Evolutionary conservation across 1,140 invertebrate genomes (phyloP).

Genomic region (Drosophila tristis): DNA sequence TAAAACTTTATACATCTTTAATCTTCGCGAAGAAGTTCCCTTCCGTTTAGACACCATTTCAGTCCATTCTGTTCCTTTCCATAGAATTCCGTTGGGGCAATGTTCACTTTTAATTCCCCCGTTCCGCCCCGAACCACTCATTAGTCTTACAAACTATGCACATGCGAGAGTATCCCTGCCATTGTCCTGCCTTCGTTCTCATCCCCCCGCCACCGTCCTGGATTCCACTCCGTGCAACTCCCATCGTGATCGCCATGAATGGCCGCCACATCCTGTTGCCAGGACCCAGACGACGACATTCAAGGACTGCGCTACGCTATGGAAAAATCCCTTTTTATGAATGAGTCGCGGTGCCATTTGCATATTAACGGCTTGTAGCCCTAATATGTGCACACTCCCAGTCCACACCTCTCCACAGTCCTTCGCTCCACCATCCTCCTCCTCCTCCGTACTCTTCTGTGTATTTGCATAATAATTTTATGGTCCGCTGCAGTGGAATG

Average conservation of each 20-base stretch:
- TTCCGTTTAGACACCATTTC: not conserved
- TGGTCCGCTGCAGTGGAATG: conserved; percentile 74
- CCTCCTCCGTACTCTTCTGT: not conserved
- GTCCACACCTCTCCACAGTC: not conserved
- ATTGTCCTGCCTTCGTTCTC: conserved; percentile 25
- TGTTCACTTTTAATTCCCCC: conserved; percentile 38
- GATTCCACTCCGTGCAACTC: conserved; percentile 3
- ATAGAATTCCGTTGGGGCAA: conserved; percentile 9
- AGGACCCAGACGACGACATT: conserved; percentile 36
- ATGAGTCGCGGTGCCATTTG: conserved; percentile 63
- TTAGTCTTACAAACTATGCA: conserved; percentile 52
- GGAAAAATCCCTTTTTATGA: conserved; percentile 51
- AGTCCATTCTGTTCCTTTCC: no score
- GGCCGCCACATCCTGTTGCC: conserved; percentile 51
- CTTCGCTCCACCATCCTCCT: not conserved
- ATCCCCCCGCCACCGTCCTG: not conserved
- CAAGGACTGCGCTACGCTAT: conserved; percentile 31
- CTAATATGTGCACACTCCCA: conserved; percentile 66
- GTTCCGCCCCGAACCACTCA: conserved; percentile 24
- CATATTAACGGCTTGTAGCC: conserved; percentile 77
- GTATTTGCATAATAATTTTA: conserved; percentile 79
- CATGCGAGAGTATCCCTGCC: conserved; percentile 31
- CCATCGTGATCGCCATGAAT: conserved; percentile 35
- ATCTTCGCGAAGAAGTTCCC: no score
- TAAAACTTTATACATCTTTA: no score